phyloP scores from a whole-genome alignment of 1,140 invertebrate genomes.

The Cydia pomonella region DNA sequence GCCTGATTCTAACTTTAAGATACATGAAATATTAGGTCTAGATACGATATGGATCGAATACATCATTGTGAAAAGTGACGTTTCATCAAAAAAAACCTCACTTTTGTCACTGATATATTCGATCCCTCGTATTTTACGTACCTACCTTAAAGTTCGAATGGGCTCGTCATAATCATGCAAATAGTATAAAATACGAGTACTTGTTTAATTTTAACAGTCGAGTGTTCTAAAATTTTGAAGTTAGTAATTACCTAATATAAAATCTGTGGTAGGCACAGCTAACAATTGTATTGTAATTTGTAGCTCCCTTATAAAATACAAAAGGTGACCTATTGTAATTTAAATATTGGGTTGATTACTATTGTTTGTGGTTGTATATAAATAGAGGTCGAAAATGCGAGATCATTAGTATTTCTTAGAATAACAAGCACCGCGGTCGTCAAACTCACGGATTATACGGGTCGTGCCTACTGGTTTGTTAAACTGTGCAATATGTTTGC shows the following conservation, averaged over 20 bases:
- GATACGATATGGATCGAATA: too few species aligned
- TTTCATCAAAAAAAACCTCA: too few species aligned
- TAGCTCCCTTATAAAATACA: constrained; percentile 9
- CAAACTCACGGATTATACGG: background rate
- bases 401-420: constrained; percentile 22
- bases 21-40: too few species aligned
- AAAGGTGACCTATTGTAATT: constrained; percentile 18
- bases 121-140: too few species aligned
- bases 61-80: too few species aligned
- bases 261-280: background rate
- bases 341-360: constrained; percentile 23
- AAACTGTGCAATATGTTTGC: background rate
- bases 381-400: constrained; percentile 17
- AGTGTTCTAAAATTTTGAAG: too few species aligned
- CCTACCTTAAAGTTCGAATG: too few species aligned
- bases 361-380: constrained; percentile 26
- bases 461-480: background rate
- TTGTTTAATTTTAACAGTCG: too few species aligned
- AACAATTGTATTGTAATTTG: constrained; percentile 31
- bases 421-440: background rate
- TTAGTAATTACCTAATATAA: background rate
- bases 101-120: too few species aligned
- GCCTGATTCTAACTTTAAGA: too few species aligned
- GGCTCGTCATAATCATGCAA: too few species aligned
- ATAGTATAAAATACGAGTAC: too few species aligned